Evolutionary conservation across 1,140 invertebrate species (phyloP).

Genomic region (Chironomus tepperi): DNA sequence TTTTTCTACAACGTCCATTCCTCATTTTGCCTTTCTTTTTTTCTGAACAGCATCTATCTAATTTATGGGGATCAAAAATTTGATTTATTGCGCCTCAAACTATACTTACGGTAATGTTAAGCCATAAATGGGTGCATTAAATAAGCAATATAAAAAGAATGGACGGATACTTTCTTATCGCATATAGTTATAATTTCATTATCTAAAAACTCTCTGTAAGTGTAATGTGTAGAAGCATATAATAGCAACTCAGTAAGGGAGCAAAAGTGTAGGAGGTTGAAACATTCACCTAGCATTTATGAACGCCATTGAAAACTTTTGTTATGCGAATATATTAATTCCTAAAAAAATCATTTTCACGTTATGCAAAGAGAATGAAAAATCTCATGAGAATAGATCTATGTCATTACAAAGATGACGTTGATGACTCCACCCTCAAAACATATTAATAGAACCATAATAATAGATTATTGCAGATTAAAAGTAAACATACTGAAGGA

Average conservation of each 20-base stretch:
- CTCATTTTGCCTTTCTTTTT: neutral
- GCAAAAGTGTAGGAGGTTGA: neutral
- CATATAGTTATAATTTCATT: neutral
- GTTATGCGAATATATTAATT: neutral
- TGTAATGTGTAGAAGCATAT: neutral
- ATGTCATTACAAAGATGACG: neutral
- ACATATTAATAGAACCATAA: neutral
- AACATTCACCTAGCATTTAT: neutral
- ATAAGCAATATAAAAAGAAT: neutral
- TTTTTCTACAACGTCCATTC: neutral
- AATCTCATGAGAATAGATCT: neutral
- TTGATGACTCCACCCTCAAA: neutral
- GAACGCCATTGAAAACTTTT: neutral
- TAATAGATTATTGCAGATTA: slow-evolving; percentile 9
- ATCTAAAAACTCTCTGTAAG: neutral
- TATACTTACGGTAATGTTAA: neutral
- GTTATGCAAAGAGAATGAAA: neutral
- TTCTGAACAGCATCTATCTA: neutral
- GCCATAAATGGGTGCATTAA: neutral
- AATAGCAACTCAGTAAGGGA: neutral
- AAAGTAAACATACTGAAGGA: neutral
- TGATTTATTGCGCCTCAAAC: slow-evolving; percentile 8
- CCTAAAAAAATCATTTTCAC: neutral
- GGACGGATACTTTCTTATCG: neutral
- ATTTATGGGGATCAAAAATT: slow-evolving; percentile 22